Percentiles rank a stretch among this genome's conserved stretches.
Evolutionary conservation across 2,888 invertebrate genomes (phyloP).

Genomic region (Folsomia manolachei): DNA sequence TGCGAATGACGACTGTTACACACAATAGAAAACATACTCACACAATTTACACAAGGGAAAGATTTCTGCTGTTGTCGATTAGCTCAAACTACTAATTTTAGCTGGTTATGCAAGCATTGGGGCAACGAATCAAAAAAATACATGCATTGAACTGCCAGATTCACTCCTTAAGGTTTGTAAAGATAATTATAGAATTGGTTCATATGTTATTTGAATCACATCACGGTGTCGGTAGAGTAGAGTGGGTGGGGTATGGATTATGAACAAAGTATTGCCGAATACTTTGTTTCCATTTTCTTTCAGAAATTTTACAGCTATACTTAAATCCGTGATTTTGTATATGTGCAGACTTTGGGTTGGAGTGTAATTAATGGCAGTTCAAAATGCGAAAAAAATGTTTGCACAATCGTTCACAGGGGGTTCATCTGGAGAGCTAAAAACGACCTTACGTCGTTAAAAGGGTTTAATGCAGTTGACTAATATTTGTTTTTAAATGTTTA

Average conservation of each 20-base stretch:
- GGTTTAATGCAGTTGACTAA: constrained; percentile 37
- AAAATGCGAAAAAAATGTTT: too few species aligned
- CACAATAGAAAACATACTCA: constrained; percentile 26
- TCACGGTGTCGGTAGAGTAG: neutral
- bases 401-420: constrained; percentile 51
- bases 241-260: neutral
- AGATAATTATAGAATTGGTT: neutral
- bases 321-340: neutral
- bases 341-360: neutral
- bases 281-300: constrained; percentile 4
- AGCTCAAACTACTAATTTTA: constrained; percentile 42
- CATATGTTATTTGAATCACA: too few species aligned
- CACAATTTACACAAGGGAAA: constrained; percentile 45
- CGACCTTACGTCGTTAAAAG: constrained; percentile 42
- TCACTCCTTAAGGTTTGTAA: neutral
- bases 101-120: constrained; percentile 51
- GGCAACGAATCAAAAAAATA: too few species aligned
- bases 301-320: too few species aligned
- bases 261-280: constrained; percentile 3
- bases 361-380: constrained; percentile 9
- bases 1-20: constrained; percentile 1
- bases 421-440: constrained; percentile 45
- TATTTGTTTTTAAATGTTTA: constrained; percentile 44
- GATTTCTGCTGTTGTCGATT: constrained; percentile 48
- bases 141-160: constrained; percentile 17